Evolutionary conservation across 2,113 vertebrate species (phyloP).

Genomic region (Suncus etruscus): DNA sequence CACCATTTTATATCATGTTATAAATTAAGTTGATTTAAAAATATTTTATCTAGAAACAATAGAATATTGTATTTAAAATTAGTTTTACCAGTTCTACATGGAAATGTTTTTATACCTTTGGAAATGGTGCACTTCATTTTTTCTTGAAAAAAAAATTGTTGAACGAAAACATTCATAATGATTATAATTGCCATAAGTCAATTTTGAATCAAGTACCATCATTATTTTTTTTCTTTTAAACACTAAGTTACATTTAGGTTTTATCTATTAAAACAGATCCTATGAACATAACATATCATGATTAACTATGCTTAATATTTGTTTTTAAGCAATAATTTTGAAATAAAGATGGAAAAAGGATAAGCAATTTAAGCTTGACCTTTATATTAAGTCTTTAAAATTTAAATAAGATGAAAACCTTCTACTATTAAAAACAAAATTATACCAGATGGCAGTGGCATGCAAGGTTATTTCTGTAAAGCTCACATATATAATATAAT

Average conservation of each 20-base stretch:
- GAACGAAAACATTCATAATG: no score
- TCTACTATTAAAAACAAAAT: not conserved
- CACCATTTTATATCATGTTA: no score
- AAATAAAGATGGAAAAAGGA: not conserved
- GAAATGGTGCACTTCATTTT: no score
- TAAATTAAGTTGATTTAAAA: no score
- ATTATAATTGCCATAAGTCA: not conserved
- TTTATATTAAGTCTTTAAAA: not conserved
- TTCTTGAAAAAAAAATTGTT: no score
- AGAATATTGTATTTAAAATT: no score
- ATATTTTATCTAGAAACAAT: no score
- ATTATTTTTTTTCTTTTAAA: no score
- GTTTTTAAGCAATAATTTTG: not conserved
- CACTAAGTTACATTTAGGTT: not conserved
- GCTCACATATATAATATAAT: not conserved
- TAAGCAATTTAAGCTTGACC: not conserved
- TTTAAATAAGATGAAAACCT: slow-evolving; percentile 28
- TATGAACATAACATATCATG: not conserved
- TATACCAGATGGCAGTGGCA: not conserved
- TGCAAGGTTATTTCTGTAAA: not conserved
- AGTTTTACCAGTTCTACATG: no score
- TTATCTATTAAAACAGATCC: not conserved
- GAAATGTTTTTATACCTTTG: no score
- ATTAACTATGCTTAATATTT: not conserved
- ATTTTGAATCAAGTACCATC: not conserved